phyloP scores from a whole-genome alignment of 2,797 vertebrate species.

The Cyprinodon diabolis region DNA sequence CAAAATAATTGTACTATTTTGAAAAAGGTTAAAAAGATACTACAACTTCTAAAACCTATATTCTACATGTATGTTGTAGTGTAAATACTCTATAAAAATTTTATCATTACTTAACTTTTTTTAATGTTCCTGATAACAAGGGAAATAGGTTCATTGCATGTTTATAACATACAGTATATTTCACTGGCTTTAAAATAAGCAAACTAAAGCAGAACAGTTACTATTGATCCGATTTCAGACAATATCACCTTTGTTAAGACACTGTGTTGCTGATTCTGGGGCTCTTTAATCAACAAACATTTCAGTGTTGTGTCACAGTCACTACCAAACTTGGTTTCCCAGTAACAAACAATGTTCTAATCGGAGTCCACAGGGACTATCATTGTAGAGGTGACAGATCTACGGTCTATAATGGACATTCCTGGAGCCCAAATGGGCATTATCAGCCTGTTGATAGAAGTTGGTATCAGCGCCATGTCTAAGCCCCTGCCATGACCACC shows the following conservation, averaged over 20 bases:
- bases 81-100: background rate
- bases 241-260: background rate
- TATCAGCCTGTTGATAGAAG: constrained; percentile 46
- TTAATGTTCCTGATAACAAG: background rate
- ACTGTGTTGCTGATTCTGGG: background rate
- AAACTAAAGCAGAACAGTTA: background rate
- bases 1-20: no score
- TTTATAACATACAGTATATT: background rate
- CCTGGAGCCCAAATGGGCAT: constrained; percentile 42
- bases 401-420: constrained; percentile 40
- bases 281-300: background rate
- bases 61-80: background rate
- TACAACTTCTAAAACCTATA: background rate
- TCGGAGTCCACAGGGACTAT: constrained; percentile 9
- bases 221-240: background rate
- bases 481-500: constrained; percentile 39
- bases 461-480: constrained; percentile 38
- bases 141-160: background rate
- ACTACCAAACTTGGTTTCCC: constrained; percentile 8
- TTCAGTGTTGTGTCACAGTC: constrained; percentile 5
- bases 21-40: background rate
- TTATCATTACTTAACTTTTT: background rate
- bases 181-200: background rate
- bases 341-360: constrained; percentile 1
- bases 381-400: constrained; percentile 16